Percentiles rank a stretch among this genome's conserved stretches.
Evolutionary conservation across 1,140 invertebrate genomes (phyloP).

Genomic region (Zaprionus gabonicus): DNA sequence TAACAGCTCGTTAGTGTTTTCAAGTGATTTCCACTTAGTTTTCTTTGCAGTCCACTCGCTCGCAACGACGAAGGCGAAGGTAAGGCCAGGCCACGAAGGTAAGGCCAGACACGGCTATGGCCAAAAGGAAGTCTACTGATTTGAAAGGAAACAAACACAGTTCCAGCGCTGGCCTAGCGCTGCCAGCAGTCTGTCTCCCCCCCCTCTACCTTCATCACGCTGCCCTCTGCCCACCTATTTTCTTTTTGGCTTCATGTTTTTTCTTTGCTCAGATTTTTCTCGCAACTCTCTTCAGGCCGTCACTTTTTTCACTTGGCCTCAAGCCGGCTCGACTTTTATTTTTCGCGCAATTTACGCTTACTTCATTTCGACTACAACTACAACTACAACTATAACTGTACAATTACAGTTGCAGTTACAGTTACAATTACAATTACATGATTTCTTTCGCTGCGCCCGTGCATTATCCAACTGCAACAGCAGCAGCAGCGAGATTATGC

Average conservation of each 20-base stretch:
- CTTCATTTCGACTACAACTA: conserved; percentile 79
- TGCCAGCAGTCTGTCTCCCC: neutral
- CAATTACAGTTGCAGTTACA: conserved; percentile 63
- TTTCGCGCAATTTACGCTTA: conserved; percentile 78
- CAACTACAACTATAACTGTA: conserved; percentile 63
- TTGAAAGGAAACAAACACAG: conserved; percentile 79
- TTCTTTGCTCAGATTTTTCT: conserved; percentile 15
- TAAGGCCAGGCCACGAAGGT: conserved; percentile 47
- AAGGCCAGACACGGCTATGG: conserved; percentile 13
- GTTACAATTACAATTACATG: conserved; percentile 80
- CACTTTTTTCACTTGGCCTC: conserved; percentile 47
- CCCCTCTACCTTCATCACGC: neutral
- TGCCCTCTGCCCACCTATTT: conserved; percentile 1
- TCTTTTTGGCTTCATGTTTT: conserved; percentile 4
- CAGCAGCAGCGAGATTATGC: conserved; percentile 49
- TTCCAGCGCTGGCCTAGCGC: conserved; percentile 46
- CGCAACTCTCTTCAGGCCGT: conserved; percentile 19
- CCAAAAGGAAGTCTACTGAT: conserved; percentile 77
- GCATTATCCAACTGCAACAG: conserved; percentile 36
- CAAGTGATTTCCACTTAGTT: conserved; percentile 82
- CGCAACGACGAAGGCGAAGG: conserved; percentile 46
- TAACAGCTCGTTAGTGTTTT: conserved; percentile 83
- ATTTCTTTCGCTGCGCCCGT: conserved; percentile 63
- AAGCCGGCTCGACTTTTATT: conserved; percentile 44
- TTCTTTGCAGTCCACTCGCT: conserved; percentile 32